Evolutionary conservation across 2,113 vertebrate species (phyloP), one percentile per base, ranked within the genome.

Genomic region (Budorcas taxicolor): DNA sequence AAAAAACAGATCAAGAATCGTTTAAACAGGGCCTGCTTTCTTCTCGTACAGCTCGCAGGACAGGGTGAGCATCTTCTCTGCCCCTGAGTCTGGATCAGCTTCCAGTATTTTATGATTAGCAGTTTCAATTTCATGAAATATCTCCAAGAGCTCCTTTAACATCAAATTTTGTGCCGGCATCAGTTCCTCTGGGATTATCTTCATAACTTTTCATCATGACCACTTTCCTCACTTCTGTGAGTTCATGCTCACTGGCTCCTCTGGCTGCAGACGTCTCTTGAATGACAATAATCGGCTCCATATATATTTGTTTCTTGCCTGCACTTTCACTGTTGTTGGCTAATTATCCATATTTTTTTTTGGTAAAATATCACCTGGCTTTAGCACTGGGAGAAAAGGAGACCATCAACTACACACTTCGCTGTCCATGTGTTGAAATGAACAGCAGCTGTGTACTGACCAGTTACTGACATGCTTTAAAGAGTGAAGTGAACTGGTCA

Each of bases 1-100:
- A 52, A 93, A 93, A 94, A 40, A 31, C 21, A 40, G 7, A 57
- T 17, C 7, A 43, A 47, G 53, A 55, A 8, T 4, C 50, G 11
- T 50, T 47, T 60, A n/a, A 86, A 50, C 33, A 67, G 60, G 3
- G 78, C 67, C 91, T 58, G 15, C 45, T 58, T 31, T 45, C 53
- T 60, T 60, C n/a, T 81, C 0, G 3, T 3, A 13, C 7, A 31
- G 86, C 47, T 45, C 31, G 21, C 0, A 7, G 5, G 10, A 13
- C 1, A 1, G 5, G 16, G 43, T 3, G 33, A 53, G 27, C 55
- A 58, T 17, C 58, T 57, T 57, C 17, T 45, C 71, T 40, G 17
- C 7, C 15, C 9, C n/a, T 14, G 14, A 10, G 29, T n/a, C 6
- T 53, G 29, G 33, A 11, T 64, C 31, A 14, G 60, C 67, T 82